Percentiles rank a stretch among this genome's conserved stretches.
These are phyloP conservation scores for Rhagonycha lutea DNA, from an alignment of 2,888 invertebrate genomes.

Conservation along the genomic window DNA sequence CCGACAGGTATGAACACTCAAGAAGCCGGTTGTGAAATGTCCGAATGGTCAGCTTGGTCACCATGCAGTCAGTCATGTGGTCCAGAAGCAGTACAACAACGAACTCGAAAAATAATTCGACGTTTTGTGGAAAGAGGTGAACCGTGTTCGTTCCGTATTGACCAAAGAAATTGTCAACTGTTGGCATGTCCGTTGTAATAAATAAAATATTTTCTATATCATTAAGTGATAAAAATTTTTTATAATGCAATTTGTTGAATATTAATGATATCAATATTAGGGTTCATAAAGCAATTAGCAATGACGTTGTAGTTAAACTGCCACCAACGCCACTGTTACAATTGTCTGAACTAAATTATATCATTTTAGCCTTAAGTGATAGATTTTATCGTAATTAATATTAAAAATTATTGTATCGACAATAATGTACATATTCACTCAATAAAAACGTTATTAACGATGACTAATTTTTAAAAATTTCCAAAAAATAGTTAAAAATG, in stretches of 20 bases:
- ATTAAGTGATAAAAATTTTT: slow-evolving; percentile 9
- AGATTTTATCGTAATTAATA: neutral
- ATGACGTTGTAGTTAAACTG: neutral
- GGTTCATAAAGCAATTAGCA: neutral
- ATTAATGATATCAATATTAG: neutral
- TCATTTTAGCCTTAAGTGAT: neutral
- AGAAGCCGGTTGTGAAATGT: slow-evolving; percentile 61
- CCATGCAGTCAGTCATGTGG: slow-evolving; percentile 71
- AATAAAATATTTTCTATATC: slow-evolving; percentile 8
- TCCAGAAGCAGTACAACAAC: slow-evolving; percentile 57
- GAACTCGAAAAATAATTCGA: slow-evolving; percentile 57
- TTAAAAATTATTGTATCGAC: neutral
- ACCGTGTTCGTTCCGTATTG: slow-evolving; percentile 52
- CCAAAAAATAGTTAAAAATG: too few species aligned
- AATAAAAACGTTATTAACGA: neutral
- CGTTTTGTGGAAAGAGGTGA: slow-evolving; percentile 49
- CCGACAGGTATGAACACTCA: slow-evolving; percentile 16
- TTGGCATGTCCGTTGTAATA: slow-evolving; percentile 37
- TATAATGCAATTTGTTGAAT: slow-evolving; percentile 10
- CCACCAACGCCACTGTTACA: neutral
- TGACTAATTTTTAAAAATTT: neutral
- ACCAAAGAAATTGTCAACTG: slow-evolving; percentile 51
- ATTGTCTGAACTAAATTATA: neutral
- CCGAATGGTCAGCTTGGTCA: slow-evolving; percentile 72
- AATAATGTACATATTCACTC: neutral